A percentile compares a stretch with the other conserved stretches of the same genome.
Evolutionary conservation across 1,140 invertebrate species (phyloP).

Genomic region (Pseudomyrmex dendroicus): DNA sequence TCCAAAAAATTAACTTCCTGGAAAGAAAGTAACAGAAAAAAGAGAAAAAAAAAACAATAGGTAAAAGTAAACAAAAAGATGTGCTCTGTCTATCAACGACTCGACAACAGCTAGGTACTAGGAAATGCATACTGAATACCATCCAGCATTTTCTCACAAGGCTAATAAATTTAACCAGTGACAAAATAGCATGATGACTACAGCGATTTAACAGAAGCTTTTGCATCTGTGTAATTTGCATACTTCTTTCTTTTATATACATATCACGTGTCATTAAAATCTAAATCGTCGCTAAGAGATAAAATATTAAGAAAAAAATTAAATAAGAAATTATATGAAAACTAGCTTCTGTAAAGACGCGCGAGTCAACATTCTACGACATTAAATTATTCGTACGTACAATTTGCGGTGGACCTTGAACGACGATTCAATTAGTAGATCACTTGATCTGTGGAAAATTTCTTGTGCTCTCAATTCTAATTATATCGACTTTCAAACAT

Average conservation of each 20-base stretch:
- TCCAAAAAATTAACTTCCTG: constrained; percentile 67
- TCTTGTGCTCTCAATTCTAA: not conserved
- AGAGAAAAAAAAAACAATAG: constrained; percentile 63
- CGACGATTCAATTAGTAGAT: constrained; percentile 2
- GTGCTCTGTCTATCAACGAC: constrained; percentile 85
- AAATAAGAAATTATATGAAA: not conserved
- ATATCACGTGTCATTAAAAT: not conserved
- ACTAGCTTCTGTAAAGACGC: constrained; percentile 75
- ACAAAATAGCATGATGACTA: constrained; percentile 72
- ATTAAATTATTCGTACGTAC: constrained; percentile 66
- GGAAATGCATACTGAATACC: constrained; percentile 81
- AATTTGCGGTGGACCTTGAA: constrained; percentile 49
- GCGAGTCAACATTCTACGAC: constrained; percentile 74
- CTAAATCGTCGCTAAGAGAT: not conserved
- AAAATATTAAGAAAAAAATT: constrained; percentile 12
- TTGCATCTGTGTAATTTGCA: not conserved
- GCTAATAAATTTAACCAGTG: constrained; percentile 72
- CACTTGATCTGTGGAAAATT: too few relatives aligned
- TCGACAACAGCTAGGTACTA: constrained; percentile 84
- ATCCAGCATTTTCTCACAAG: constrained; percentile 75
- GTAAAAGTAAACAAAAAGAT: constrained; percentile 76
- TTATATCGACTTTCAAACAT: not conserved
- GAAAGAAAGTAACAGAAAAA: constrained; percentile 36
- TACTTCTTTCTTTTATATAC: constrained; percentile 21
- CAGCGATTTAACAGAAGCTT: constrained; percentile 78